Evolutionary conservation across 1,140 invertebrate species (phyloP), one percentile per base, ranked within the genome.

Genomic region (Drosophila parabipectinata): DNA sequence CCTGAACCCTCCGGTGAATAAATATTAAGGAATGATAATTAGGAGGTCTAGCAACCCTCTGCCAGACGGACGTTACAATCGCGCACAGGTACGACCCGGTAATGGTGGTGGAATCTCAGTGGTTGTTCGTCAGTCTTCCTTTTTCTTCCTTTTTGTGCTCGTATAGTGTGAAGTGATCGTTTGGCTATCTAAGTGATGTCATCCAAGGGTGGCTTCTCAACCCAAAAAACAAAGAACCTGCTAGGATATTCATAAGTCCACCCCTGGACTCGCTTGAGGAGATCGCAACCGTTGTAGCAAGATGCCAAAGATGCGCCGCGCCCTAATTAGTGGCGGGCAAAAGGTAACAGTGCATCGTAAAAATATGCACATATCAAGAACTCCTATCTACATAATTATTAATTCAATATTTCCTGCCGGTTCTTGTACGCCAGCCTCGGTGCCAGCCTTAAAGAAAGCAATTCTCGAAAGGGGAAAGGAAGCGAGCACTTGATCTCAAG

Each of bases 171-270:
- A 87, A 87, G 83, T 68, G 83, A 87, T 87, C 76, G 84, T 87
- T 87, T 87, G 83, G 76, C 87, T 88, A 79, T 64, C 69, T 87
- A 87, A 88, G 83, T 83, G 80, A 47, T 79, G 75, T 67, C 72
- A 41, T 62, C 45, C 58, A 44, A 58, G 64, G 78, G 82, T 85
- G 44, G 62, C n/a, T 57, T 41, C 12, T 14, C 30, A 26, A 24
- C 10, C 47, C 18, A 15, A 32, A 59, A 51, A 34, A 63, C 45
- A 61, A 39, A 37, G 62, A 55, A 21, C 47, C 37, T 52, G 50
- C 54, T 48, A 72, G 66, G 67, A 79, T 57, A 41, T 41, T 41
- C 39, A 39, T 48, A 37, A 52, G 12, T 41, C 50, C 34, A 52
- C 63, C 63, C 76, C 60, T 45, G 68, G 79, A 66, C 59, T 73